phyloP scores from a whole-genome alignment of 2,797 vertebrate genomes.

The Hephaestus fuliginosus region DNA sequence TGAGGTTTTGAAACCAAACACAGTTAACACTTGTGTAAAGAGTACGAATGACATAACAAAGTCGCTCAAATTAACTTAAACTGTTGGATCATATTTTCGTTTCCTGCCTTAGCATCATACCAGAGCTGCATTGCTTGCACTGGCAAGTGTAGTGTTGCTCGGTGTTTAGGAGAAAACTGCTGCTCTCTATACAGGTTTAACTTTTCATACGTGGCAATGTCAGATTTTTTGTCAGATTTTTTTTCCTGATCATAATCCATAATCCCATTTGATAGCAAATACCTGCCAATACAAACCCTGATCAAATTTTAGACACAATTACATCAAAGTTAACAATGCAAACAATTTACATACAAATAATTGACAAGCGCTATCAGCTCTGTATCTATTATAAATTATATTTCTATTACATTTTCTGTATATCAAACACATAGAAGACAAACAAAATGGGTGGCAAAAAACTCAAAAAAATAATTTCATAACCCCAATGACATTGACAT shows the following conservation, averaged over 20 bases:
- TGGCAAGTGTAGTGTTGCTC: neutral
- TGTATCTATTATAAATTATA: no score
- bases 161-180: neutral
- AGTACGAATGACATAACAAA: neutral
- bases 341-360: neutral
- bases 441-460: neutral
- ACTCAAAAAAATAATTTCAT: neutral
- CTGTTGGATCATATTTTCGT: neutral
- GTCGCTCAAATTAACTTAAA: neutral
- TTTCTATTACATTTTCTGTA: no score
- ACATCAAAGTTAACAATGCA: neutral
- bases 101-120: slow-evolving; percentile 10
- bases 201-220: neutral
- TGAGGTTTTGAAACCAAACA: slow-evolving; percentile 34
- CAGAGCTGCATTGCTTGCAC: neutral
- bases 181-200: neutral
- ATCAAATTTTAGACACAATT: neutral
- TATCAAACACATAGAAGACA: neutral
- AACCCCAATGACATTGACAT: neutral
- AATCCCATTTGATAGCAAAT: neutral
- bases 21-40: slow-evolving; percentile 15
- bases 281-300: neutral
- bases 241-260: neutral
- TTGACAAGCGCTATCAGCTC: neutral
- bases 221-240: neutral